phyloP scores from a whole-genome alignment of 2,113 vertebrate species.

The Ellobius talpinus region DNA sequence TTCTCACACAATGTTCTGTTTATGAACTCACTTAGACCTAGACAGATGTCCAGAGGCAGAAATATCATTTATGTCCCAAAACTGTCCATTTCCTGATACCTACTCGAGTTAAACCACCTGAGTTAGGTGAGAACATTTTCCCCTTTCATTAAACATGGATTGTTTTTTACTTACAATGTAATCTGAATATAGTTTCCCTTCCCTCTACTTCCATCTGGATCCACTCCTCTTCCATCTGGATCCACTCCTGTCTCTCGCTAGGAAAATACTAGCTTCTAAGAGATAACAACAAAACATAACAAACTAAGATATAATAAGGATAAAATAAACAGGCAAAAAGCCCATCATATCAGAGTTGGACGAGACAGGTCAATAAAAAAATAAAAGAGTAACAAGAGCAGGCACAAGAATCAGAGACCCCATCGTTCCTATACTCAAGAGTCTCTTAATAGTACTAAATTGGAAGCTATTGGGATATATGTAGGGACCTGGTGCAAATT shows the following conservation, averaged over 20 bases:
- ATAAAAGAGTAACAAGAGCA: neutral
- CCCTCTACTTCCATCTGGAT: neutral
- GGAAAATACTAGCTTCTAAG: neutral
- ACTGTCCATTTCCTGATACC: neutral
- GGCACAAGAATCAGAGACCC: neutral
- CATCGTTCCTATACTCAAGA: neutral
- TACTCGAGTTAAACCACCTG: neutral
- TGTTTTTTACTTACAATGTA: neutral
- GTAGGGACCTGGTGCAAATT: neutral
- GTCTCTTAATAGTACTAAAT: neutral
- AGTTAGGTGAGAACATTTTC: neutral
- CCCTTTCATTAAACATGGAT: neutral
- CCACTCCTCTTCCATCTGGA: neutral
- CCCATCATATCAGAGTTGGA: neutral
- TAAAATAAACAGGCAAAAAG: neutral
- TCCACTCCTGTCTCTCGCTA: neutral
- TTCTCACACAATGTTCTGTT: neutral
- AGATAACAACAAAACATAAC: neutral
- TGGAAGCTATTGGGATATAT: neutral
- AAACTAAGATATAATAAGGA: neutral
- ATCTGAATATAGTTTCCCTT: neutral
- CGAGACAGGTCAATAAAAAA: neutral
- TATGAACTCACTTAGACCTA: constrained; percentile 23
- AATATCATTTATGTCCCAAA: constrained; percentile 24
- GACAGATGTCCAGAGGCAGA: neutral